Base-by-base conservation (phyloP, 2,113 vertebrate species). In the Gopherus evgoodei region DNA sequence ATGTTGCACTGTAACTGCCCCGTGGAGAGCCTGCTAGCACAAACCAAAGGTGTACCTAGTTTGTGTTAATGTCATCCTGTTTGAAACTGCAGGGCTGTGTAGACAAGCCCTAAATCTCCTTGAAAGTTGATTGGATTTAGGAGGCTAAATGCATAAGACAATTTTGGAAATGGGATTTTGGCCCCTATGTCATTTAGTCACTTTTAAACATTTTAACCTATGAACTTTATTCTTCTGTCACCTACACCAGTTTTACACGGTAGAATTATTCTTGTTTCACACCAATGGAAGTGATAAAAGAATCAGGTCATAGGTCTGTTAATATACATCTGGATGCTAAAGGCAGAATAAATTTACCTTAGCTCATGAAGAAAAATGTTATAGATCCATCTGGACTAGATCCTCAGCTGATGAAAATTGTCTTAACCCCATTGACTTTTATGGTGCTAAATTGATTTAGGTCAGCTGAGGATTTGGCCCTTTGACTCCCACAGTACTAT, bases 281-380 rank as follows among this genome's bases (percentile, higher is more conserved):
- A 35, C 14, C 12, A 17, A 9, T 72, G n/a, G n/a, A 38, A 72
- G n/a, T 72, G 35, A 72, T 38, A 11, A 38, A 38, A 72, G 65
- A 38, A 72, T 38, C 35, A 38, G 17, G 8, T 72, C 3, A 19
- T 72, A 72, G 17, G 5, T 72, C n/a, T 72, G n/a, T 69, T 69
- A 22, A 65, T 65, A 19, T 65, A 19, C 62, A 65, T 13, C 31
- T 65, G 62, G 62, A 17, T 69, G n/a, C 16, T 19, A 69, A 16
- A 72, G 7, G n/a, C 65, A 72, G 65, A 38, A 72, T 38, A 72
- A 72, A 72, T 8, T 72, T 72, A 72, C 19, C 35, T 38, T 21
- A 93, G 78, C 47, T 91, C 10, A 53, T 81, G 62, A 84, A 16
- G 81, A 86, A 90, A 92, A 31, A 80, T 90, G 82, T 42, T 96